These are phyloP conservation scores for Malurus leucopterus DNA, from an alignment of 2,797 vertebrate species.

Conservation along the genomic window DNA sequence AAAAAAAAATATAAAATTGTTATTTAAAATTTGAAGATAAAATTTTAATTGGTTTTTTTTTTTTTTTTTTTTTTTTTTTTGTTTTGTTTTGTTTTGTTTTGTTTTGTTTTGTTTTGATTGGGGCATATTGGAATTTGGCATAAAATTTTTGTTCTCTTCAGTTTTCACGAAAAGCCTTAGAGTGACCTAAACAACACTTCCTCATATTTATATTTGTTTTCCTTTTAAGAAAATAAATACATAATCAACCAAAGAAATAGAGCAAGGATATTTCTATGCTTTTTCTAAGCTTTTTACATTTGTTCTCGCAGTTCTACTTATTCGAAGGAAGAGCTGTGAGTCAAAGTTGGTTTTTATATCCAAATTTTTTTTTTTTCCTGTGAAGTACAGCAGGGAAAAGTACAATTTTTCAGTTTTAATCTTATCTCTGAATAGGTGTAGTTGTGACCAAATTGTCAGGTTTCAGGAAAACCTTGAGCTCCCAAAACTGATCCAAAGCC, in stretches of 20 bases:
- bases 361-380: rapidly evolving
- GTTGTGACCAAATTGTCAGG: slow-evolving; percentile 28
- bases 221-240: neutral
- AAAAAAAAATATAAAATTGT: too few relatives aligned
- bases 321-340: neutral
- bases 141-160: neutral
- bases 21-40: too few relatives aligned
- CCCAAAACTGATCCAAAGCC: slow-evolving; percentile 19
- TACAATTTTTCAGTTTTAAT: slow-evolving; percentile 27
- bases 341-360: neutral
- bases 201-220: neutral
- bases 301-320: neutral
- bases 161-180: neutral
- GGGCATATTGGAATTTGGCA: neutral
- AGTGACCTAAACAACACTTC: neutral
- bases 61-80: too few relatives aligned
- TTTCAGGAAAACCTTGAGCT: slow-evolving; percentile 32
- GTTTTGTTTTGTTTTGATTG: neutral
- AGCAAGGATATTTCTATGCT: neutral
- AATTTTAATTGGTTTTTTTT: too few relatives aligned
- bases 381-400: neutral
- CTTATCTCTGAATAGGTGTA: slow-evolving; percentile 43
- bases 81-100: too few relatives aligned
- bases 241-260: neutral
- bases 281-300: neutral